Evolutionary conservation across 2,113 vertebrate genomes (phyloP), one percentile per base, ranked within the genome.

Genomic region (Sinosuthora webbiana): DNA sequence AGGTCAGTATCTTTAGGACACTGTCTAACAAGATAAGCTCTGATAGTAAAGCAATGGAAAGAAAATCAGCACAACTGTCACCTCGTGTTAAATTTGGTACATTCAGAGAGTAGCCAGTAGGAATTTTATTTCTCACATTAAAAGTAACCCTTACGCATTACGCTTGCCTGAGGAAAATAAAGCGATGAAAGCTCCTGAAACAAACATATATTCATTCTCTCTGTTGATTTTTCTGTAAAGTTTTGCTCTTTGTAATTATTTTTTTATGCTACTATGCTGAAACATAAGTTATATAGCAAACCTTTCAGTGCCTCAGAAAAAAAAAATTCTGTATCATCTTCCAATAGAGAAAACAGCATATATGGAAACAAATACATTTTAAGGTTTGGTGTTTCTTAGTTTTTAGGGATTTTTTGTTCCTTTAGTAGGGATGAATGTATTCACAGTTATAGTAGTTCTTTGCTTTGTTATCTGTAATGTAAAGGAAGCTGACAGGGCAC

Each of bases 1-100:
- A 93, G 62, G 63, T 92, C 77, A 95, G 35, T 97, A 57, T 96
- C 95, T 96, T 87, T 96, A 95, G 97, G 96, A 96, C 83, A 95
- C 64, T 95, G 95, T 97, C 97, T 91, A 90, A 94, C 64, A 93
- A 79, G 86, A 97, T 97, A 96, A 97, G 50, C 49, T 94, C 77
- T 92, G 59, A 57, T 91, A 83, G 80, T 75, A 89, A 80, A 94
- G 77, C 65, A 90, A 24, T 87, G 91, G 87, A 65, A 95, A 94
- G 78, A 77, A 93, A 96, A 86, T 59, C 8, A 73, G 90, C 94
- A 28, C 96, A 94, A 68, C 86, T 97, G 97, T 97, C 97, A 89
- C 53, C 33, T 96, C 70, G 64, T 94, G 84, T 97, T 97, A 96
- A 91, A 94, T 93, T 79, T 67, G 53, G 53, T 71, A 27, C 24